These are phyloP conservation scores for Pedetes capensis DNA, from an alignment of 2,113 vertebrate species.

Conservation along the genomic window DNA sequence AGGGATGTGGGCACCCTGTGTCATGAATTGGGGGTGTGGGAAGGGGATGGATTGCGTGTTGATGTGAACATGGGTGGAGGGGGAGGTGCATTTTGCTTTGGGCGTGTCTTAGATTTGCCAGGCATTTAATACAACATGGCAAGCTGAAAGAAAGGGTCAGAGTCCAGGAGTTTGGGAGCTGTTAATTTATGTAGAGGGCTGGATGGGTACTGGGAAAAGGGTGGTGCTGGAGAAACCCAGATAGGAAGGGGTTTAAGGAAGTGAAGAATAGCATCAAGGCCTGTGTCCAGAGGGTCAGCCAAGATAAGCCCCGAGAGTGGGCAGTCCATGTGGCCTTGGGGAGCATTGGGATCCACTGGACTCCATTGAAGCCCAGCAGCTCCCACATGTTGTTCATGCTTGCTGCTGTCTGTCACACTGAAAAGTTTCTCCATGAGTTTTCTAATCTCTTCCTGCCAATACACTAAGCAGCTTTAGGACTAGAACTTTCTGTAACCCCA, in stretches of 20 bases:
- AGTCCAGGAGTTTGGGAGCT: not conserved
- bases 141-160: not conserved
- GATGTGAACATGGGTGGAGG: not conserved
- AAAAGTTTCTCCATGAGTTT: not conserved
- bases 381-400: not conserved
- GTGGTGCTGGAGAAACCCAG: not conserved
- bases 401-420: not conserved
- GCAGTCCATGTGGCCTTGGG: not conserved
- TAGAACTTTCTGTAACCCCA: not conserved
- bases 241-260: not conserved
- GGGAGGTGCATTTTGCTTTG: not conserved
- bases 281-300: fast-evolving
- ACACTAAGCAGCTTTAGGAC: not conserved
- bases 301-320: not conserved
- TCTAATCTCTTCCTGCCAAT: not conserved
- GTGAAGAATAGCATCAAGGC: not conserved
- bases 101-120: not conserved
- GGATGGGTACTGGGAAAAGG: not conserved
- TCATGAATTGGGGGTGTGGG: not conserved
- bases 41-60: not conserved
- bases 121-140: not conserved
- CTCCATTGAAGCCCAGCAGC: not conserved
- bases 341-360: not conserved
- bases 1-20: not conserved
- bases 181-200: not conserved